These are phyloP conservation scores for Neuroscelio doddi DNA, from an alignment of 2,888 invertebrate genomes.

Conservation along the genomic window DNA sequence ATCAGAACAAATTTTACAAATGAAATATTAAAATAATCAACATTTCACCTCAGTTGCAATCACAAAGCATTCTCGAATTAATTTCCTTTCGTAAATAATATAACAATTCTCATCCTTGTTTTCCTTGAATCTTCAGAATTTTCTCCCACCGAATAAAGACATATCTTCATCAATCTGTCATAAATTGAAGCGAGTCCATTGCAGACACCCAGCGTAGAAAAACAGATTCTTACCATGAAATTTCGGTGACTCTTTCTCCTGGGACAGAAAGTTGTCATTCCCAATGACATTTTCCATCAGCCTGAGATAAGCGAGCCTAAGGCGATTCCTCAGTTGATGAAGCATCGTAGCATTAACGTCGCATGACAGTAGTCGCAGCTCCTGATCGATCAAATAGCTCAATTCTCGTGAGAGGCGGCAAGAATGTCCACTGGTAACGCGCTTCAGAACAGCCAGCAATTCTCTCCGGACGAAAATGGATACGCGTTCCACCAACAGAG, in stretches of 20 bases:
- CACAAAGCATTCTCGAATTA: too few relatives aligned
- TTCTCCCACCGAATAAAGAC: too few relatives aligned
- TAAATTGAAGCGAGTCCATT: too few relatives aligned
- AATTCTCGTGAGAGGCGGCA: slow-evolving; percentile 76
- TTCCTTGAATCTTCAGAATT: too few relatives aligned
- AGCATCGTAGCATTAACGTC: slow-evolving; percentile 77
- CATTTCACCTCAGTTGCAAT: too few relatives aligned
- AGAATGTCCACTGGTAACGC: slow-evolving; percentile 76
- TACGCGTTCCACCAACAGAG: slow-evolving; percentile 18
- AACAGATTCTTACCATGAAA: too few relatives aligned
- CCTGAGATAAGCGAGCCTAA: slow-evolving; percentile 46
- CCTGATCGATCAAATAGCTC: slow-evolving; percentile 79
- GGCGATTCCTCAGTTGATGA: slow-evolving; percentile 76
- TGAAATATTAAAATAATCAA: too few relatives aligned
- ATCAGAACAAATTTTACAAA: too few relatives aligned
- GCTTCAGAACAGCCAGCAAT: slow-evolving; percentile 74
- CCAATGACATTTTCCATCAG: slow-evolving; percentile 16
- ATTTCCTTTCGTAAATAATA: too few relatives aligned
- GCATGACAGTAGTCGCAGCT: slow-evolving; percentile 80
- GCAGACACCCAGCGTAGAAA: too few relatives aligned
- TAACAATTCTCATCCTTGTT: too few relatives aligned
- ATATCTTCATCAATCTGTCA: too few relatives aligned
- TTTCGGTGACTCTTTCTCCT: neutral
- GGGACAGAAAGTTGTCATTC: neutral
- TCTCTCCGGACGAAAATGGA: slow-evolving; percentile 26